These are phyloP conservation scores for Propithecus deckenii DNA, from an alignment of 2,797 vertebrate species.

Conservation along the genomic window DNA sequence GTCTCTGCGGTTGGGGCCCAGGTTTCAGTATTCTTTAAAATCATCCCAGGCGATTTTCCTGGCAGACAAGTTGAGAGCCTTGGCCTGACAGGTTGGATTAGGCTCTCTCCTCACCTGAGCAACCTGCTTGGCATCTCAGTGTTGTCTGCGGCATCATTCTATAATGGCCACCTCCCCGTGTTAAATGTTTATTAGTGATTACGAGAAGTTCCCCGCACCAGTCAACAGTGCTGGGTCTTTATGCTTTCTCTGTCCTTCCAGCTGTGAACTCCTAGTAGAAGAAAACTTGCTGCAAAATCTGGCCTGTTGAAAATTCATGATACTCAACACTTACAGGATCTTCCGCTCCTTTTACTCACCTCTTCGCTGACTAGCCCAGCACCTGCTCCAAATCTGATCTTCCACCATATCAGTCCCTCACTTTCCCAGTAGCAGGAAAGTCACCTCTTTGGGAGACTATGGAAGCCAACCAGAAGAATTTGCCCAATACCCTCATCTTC, in stretches of 20 bases:
- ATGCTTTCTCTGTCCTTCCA: not conserved
- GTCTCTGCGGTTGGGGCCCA: too few relatives aligned
- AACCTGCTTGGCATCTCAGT: not conserved
- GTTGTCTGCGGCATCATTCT: not conserved
- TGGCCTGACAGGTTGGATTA: not conserved
- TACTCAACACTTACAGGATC: too few relatives aligned
- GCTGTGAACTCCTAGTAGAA: not conserved
- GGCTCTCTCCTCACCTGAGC: not conserved
- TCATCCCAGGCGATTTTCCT: not conserved
- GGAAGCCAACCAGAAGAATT: not conserved
- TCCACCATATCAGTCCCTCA: too few relatives aligned
- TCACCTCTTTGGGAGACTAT: not conserved
- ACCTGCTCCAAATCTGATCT: not conserved
- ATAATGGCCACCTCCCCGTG: accelerated
- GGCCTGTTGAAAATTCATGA: not conserved
- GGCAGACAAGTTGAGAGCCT: not conserved
- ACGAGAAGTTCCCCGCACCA: not conserved
- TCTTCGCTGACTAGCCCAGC: not conserved
- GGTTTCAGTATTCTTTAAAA: not conserved
- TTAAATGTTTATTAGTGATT: not conserved
- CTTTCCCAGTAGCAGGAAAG: not conserved
- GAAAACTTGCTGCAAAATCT: not conserved
- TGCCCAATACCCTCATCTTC: not conserved
- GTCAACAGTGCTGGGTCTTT: not conserved
- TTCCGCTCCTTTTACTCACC: not conserved